phyloP scores from a whole-genome alignment of 2,113 vertebrate species.

The Mormyrus lacerda region DNA sequence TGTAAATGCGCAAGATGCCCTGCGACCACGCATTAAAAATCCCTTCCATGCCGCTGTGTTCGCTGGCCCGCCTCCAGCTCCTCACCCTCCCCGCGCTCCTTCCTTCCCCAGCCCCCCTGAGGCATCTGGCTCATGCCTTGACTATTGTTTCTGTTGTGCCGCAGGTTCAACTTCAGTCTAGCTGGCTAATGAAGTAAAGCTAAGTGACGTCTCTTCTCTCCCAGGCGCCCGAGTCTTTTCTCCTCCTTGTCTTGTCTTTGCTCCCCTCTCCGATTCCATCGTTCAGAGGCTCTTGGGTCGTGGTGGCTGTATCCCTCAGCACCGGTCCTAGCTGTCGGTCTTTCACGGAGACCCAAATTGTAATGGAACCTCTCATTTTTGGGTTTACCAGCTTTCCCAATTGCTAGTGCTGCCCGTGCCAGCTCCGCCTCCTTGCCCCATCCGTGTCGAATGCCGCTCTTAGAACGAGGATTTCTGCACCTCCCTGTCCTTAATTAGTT shows the following conservation, averaged over 20 bases:
- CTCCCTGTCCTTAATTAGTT: conserved; percentile 52
- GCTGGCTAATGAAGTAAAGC: conserved; percentile 52
- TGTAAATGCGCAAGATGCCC: conserved; percentile 27
- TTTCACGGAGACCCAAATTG: background rate
- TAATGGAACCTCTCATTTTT: background rate
- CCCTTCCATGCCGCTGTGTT: background rate
- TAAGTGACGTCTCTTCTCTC: conserved; percentile 36
- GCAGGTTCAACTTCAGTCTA: conserved; percentile 49
- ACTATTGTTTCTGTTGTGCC: conserved; percentile 47
- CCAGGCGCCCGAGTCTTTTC: conserved; percentile 6
- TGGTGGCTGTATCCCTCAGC: background rate
- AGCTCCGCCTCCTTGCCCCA: conserved; percentile 22
- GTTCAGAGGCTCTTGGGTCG: background rate
- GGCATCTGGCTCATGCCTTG: conserved; percentile 35
- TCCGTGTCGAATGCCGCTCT: conserved; percentile 47
- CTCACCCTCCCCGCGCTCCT: background rate
- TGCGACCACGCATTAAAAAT: conserved; percentile 19
- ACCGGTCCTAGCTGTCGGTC: background rate
- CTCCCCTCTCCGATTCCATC: background rate
- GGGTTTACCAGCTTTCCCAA: background rate
- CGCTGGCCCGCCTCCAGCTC: conserved; percentile 7
- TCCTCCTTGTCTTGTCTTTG: background rate
- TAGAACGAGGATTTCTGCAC: conserved; percentile 44
- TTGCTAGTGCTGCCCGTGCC: background rate
- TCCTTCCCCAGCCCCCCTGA: background rate